Conservation (phyloP, 2,113 vertebrate genomes). For the Steatornis caripensis region DNA sequence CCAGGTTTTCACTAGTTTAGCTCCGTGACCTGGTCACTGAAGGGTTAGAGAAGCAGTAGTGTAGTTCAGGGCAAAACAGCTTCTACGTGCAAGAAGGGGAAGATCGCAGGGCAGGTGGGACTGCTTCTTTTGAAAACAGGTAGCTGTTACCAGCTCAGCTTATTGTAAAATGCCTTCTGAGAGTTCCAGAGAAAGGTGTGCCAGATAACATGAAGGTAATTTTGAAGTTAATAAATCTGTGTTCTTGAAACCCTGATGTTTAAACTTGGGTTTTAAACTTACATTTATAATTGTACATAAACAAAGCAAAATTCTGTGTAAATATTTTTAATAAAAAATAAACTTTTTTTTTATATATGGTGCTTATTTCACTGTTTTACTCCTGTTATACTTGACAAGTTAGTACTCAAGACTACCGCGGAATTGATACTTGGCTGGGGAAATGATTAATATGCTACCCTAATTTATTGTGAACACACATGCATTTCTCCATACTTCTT, state of each 20-base stretch:
- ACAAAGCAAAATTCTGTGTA: neutral
- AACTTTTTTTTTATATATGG: neutral
- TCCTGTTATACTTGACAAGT: neutral
- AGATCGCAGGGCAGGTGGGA: neutral
- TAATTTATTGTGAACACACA: neutral
- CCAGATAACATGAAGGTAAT: neutral
- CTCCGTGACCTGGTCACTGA: neutral
- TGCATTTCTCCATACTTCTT: neutral
- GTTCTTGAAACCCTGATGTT: neutral
- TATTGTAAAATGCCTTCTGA: neutral
- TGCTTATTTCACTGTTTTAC: neutral
- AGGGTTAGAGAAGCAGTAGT: neutral
- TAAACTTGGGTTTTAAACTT: neutral
- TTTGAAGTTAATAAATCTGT: neutral
- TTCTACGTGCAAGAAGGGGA: neutral
- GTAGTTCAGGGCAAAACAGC: neutral
- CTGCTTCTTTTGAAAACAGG: neutral
- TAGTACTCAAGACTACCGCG: neutral
- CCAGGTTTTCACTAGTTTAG: neutral
- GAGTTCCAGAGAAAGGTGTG: neutral
- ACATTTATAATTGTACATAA: neutral
- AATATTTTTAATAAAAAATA: constrained; percentile 4
- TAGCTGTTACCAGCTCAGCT: neutral
- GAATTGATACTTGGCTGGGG: neutral
- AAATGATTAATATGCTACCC: neutral